A percentile compares a stretch with the other conserved stretches of the same genome.
phyloP scores from a whole-genome alignment of 2,888 invertebrate species.

The Ryuthela nishihirai region DNA sequence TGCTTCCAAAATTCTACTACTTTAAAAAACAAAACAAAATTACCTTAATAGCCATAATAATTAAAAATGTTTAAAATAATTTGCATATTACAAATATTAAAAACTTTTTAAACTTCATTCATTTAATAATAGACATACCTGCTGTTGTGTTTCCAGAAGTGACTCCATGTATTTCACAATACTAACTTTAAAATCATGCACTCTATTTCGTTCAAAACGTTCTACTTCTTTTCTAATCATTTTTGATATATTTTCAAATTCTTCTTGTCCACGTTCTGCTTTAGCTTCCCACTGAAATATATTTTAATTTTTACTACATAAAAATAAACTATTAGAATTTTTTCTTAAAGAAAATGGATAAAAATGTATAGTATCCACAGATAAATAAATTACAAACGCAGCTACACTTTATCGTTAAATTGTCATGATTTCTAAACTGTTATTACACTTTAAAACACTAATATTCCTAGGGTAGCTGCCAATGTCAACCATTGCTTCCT shows the following conservation, averaged over 20 bases:
- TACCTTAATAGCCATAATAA: neutral
- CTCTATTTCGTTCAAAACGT: slow-evolving; percentile 80
- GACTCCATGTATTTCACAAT: slow-evolving; percentile 89
- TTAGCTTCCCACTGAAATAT: slow-evolving; percentile 87
- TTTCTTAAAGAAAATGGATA: no score
- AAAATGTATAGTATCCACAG: no score
- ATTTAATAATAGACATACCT: slow-evolving; percentile 59
- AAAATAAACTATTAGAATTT: no score
- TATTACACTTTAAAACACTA: no score
- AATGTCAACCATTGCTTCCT: no score
- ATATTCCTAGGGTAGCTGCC: no score
- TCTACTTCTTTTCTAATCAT: slow-evolving; percentile 93
- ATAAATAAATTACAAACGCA: no score
- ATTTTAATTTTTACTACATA: no score
- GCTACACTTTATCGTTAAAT: no score
- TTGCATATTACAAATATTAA: neutral
- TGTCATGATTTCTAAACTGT: no score
- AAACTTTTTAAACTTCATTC: neutral
- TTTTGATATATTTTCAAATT: slow-evolving; percentile 90
- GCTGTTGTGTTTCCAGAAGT: slow-evolving; percentile 90
- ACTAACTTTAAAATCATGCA: slow-evolving; percentile 83
- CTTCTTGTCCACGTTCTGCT: slow-evolving; percentile 93
- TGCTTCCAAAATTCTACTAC: neutral
- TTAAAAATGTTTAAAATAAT: neutral
- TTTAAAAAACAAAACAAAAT: neutral